phyloP scores from a whole-genome alignment of 2,888 invertebrate genomes.

The Rhingia campestris region DNA sequence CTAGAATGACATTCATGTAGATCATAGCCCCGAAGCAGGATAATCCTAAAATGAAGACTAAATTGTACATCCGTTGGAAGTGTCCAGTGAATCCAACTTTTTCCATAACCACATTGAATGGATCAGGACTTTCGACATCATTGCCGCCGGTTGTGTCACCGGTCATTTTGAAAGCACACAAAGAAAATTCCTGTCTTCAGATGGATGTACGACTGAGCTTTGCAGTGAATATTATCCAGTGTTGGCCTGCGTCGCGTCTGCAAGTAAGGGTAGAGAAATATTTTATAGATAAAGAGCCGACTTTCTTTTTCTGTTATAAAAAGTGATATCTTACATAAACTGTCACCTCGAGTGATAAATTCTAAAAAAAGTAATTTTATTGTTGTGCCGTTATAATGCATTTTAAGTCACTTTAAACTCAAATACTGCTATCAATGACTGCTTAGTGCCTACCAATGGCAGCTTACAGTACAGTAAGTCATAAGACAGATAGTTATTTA shows the following conservation, averaged over 20 bases:
- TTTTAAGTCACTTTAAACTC: background rate
- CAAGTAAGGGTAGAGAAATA: too few species aligned
- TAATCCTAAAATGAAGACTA: slow-evolving; percentile 83
- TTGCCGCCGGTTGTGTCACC: slow-evolving; percentile 25
- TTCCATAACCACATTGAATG: slow-evolving; percentile 84
- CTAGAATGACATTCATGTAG: slow-evolving; percentile 84
- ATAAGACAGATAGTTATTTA: too few species aligned
- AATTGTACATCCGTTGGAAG: slow-evolving; percentile 84
- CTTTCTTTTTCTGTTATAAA: too few species aligned
- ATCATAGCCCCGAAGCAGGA: slow-evolving; percentile 83
- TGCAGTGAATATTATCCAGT: background rate
- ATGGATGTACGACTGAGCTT: background rate
- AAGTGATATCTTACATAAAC: too few species aligned
- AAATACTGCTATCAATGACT: background rate
- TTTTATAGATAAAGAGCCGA: too few species aligned
- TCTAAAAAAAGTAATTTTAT: background rate
- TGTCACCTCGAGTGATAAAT: too few species aligned
- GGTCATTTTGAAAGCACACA: slow-evolving; percentile 29
- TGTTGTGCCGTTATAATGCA: background rate
- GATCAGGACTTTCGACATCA: slow-evolving; percentile 77
- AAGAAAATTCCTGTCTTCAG: background rate
- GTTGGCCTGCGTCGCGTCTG: background rate
- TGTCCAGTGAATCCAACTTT: slow-evolving; percentile 84
- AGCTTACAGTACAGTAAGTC: background rate
- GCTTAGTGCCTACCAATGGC: background rate